Percentiles rank a stretch among this genome's conserved stretches.
Conservation (phyloP, 2,113 vertebrate genomes). For the Apodemus speciosus region DNA sequence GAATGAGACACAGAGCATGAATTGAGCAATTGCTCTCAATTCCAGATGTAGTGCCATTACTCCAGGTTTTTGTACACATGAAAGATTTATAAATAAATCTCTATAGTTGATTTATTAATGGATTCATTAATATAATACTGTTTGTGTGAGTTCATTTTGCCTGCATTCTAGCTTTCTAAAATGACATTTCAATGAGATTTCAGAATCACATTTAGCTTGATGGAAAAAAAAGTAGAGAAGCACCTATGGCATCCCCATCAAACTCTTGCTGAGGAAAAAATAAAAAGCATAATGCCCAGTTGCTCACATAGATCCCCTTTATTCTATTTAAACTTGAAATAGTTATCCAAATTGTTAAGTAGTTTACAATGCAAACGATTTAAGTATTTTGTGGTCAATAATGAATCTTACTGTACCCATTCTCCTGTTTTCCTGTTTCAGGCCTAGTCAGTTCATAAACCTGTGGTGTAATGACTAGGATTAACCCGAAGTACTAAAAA, state of each 20-base stretch:
- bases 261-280: neutral
- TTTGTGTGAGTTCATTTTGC: neutral
- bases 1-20: neutral
- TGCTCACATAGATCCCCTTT: neutral
- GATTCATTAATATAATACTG: neutral
- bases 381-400: neutral
- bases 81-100: neutral
- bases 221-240: neutral
- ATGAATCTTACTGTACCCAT: neutral
- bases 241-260: neutral
- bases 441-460: neutral
- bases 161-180: neutral
- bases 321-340: conserved; percentile 29
- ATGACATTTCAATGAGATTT: neutral
- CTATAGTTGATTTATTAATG: neutral
- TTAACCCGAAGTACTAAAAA: neutral
- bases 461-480: neutral
- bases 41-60: neutral
- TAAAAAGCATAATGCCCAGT: neutral
- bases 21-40: neutral
- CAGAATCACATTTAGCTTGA: neutral
- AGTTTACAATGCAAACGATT: neutral
- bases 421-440: neutral
- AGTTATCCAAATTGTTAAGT: neutral
- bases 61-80: neutral